Conservation (phyloP, 2,113 vertebrate species). For the Semnornis frantzii region DNA sequence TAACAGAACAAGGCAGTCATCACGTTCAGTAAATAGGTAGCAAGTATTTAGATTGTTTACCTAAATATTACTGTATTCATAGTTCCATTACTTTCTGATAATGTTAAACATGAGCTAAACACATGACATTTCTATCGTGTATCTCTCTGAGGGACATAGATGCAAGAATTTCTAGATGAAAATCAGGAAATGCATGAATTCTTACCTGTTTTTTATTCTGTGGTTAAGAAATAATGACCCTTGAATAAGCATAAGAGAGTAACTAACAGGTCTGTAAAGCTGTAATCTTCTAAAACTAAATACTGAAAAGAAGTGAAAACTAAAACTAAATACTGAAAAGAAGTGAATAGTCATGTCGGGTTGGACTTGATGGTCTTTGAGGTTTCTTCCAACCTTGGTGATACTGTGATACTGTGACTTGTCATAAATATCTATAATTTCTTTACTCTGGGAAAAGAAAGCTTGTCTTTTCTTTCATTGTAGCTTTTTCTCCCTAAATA, state of each 20-base stretch:
- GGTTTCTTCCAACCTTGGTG: no score
- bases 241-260: neutral
- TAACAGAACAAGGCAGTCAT: neutral
- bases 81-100: neutral
- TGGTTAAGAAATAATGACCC: neutral
- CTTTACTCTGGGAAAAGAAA: neutral
- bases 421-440: neutral
- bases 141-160: neutral
- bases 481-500: constrained; percentile 23
- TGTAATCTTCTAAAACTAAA: neutral
- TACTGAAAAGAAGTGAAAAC: neutral
- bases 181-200: neutral
- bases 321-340: neutral
- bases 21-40: neutral
- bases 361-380: no score
- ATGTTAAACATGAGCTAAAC: neutral
- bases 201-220: neutral
- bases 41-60: neutral
- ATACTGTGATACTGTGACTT: no score
- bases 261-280: neutral
- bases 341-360: neutral
- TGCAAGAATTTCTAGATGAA: neutral
- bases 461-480: neutral
- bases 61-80: neutral
- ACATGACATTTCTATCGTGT: neutral